A percentile compares a stretch with the other conserved stretches of the same genome.
Conservation (phyloP, 2,797 vertebrate species). For the Vipera latastei region DNA sequence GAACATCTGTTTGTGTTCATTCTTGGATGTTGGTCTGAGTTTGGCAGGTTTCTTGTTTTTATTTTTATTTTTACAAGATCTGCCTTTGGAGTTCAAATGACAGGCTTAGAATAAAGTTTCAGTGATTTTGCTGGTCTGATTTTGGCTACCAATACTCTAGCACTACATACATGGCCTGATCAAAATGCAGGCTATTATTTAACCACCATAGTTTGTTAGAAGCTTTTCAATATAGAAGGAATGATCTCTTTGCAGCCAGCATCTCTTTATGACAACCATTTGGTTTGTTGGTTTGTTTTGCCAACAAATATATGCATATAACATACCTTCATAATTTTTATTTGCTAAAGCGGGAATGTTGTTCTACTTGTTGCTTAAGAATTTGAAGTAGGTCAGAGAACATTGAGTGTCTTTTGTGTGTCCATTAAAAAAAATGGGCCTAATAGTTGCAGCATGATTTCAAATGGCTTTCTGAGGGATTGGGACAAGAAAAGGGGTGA, state of each 20-base stretch:
- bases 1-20: background rate
- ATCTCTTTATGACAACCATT: background rate
- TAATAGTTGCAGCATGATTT: background rate
- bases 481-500: background rate
- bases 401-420: background rate
- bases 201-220: background rate
- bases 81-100: background rate
- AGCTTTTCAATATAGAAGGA: background rate
- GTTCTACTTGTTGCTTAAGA: background rate
- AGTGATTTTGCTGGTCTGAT: background rate
- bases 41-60: background rate
- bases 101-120: background rate
- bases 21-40: background rate
- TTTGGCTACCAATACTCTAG: background rate
- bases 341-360: background rate
- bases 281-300: background rate
- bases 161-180: background rate
- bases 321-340: background rate
- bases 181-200: background rate
- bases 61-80: background rate
- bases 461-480: background rate
- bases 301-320: background rate
- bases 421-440: background rate
- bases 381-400: background rate
- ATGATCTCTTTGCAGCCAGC: background rate